Evolutionary conservation across 2,797 vertebrate species (phyloP), one percentile per base, ranked within the genome.

Genomic region (Holocentrus rufus): DNA sequence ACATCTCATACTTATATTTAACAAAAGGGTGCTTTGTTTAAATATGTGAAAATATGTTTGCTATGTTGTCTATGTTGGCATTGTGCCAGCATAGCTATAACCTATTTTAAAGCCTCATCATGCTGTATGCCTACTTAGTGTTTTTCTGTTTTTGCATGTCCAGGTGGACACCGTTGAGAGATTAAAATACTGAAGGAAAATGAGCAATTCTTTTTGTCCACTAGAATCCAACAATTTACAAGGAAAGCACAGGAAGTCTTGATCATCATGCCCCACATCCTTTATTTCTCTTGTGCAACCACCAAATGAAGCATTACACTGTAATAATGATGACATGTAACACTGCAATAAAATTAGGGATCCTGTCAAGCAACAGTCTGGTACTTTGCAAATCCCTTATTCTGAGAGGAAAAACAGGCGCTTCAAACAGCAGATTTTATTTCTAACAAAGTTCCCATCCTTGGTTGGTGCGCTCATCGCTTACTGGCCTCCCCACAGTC

Each of bases 261-360:
- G 25, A 27, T 93, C 93, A 61, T 96, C 93, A 7, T 95, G 95
- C 94, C 76, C 57, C 93, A 94, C 62, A 74, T 65, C 55, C 64
- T 91, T 91, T 90, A 85, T 88, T 90, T 85, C 75, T 82, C 55
- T 65, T 70, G 20, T 58, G 80, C 49, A 36, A 74, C 74, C 47
- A 80, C 39, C 72, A 81, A 65, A 77, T 63, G 72, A 74, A 27
- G 54, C 56, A 77, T 64, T 71, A 88, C 66, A 61, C 60, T 69
- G 60, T 17, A 42, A 69, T n/a, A 70, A 63, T 18, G 55, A 83
- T 64, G 31, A 59, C 62, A 65, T 31, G 39, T 23, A 25, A 74
- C 39, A 67, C 57, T 52, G 56, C 31, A 52, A 62, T 54, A 60
- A 76, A 47, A 65, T 27, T 60, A 75, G 13, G 14, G 39, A 57